Evolutionary conservation across 2,113 vertebrate species (phyloP).

Genomic region (Ochotona princeps): DNA sequence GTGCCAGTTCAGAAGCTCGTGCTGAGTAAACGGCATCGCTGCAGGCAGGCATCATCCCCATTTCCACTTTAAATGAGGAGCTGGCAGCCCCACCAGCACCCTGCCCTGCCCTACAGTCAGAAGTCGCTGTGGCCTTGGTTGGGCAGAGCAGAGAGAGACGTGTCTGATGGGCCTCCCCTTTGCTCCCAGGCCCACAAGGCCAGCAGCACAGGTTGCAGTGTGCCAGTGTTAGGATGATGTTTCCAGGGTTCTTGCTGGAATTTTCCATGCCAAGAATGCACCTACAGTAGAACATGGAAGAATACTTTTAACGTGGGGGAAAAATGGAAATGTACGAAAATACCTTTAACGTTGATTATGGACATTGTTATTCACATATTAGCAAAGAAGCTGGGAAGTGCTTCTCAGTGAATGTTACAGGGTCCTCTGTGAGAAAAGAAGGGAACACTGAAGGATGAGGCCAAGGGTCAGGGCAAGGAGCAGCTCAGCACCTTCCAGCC

Average conservation of each 20-base stretch:
- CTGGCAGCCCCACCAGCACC: not conserved
- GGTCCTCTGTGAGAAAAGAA: not conserved
- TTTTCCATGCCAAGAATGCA: constrained; percentile 37
- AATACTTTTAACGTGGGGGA: too few species aligned
- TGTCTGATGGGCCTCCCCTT: not conserved
- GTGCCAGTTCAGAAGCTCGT: not conserved
- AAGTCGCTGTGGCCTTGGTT: constrained; percentile 48
- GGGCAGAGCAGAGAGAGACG: not conserved
- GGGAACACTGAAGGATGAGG: not conserved
- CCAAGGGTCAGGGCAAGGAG: not conserved
- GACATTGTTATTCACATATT: not conserved
- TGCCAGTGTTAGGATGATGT: not conserved
- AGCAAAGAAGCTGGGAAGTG: not conserved
- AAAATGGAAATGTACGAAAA: not conserved
- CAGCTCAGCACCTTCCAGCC: not conserved
- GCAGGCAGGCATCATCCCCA: not conserved
- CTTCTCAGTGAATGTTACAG: constrained; percentile 18
- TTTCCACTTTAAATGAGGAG: not conserved
- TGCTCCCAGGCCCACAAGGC: not conserved
- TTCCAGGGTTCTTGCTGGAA: not conserved
- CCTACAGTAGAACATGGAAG: not conserved
- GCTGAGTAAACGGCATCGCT: not conserved
- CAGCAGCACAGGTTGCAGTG: not conserved
- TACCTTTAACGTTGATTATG: not conserved
- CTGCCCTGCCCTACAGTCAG: not conserved